Evolutionary conservation across 92 coral and sea anemone genomes (phyloP).

Genomic region (Phymanthus crucifer): DNA sequence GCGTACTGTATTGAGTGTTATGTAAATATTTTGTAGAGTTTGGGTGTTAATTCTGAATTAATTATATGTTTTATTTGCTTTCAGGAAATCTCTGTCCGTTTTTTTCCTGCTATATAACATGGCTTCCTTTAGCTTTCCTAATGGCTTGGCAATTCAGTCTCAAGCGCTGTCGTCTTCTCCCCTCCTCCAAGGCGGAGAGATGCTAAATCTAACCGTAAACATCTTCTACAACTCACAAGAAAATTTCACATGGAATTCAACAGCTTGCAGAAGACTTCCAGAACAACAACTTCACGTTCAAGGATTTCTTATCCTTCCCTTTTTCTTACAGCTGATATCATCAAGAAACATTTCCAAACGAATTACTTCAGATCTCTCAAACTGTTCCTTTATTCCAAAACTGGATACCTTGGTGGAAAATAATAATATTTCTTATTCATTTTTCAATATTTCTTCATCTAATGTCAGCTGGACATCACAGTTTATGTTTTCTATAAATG

Average conservation of each 20-base stretch:
- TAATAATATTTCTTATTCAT: background rate
- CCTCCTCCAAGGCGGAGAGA: constrained; percentile 63
- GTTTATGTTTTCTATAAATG: constrained; percentile 35
- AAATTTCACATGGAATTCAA: constrained; percentile 47
- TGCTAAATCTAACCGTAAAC: constrained; percentile 46
- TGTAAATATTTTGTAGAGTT: background rate
- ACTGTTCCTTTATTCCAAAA: constrained; percentile 50
- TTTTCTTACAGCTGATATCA: constrained; percentile 50
- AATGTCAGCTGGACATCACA: constrained; percentile 76
- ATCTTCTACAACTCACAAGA: constrained; percentile 40
- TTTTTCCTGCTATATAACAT: background rate
- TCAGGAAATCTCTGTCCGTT: too few species aligned
- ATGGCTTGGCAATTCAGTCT: constrained; percentile 35
- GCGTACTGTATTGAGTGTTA: background rate
- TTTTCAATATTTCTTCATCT: constrained; percentile 44
- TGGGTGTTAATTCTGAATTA: background rate
- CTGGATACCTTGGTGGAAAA: constrained; percentile 28
- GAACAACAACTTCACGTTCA: constrained; percentile 32
- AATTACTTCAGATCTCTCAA: constrained; percentile 50
- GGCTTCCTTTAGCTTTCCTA: constrained; percentile 21
- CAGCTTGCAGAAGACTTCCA: constrained; percentile 58
- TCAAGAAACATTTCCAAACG: constrained; percentile 19
- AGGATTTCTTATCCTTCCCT: constrained; percentile 50
- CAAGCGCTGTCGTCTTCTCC: constrained; percentile 39
- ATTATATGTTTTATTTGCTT: background rate